Conservation (phyloP, 2,888 invertebrate genomes). For the Nomada ferruginata region DNA sequence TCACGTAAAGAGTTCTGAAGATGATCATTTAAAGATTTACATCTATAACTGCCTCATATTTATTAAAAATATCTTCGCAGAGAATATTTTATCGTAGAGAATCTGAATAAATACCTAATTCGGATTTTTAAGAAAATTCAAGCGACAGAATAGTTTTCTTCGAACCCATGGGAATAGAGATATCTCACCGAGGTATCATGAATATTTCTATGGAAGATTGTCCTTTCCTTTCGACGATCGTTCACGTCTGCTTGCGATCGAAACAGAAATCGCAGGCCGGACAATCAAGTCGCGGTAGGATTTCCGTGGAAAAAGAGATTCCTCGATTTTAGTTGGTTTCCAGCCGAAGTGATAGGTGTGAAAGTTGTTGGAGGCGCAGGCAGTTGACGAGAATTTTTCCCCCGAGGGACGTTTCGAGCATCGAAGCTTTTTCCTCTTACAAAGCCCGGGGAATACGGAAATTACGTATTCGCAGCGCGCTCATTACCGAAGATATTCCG, state of each 20-base stretch:
- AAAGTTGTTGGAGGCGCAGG: slow-evolving; percentile 39
- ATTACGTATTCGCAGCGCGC: slow-evolving; percentile 65
- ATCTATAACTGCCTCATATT: too few species aligned
- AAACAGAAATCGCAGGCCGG: slow-evolving; percentile 40
- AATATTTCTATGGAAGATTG: slow-evolving; percentile 3
- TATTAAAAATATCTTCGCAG: too few species aligned
- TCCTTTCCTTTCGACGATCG: background rate
- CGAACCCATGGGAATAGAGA: too few species aligned
- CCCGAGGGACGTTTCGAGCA: slow-evolving; percentile 40
- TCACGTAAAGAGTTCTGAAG: too few species aligned
- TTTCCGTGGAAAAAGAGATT: slow-evolving; percentile 24
- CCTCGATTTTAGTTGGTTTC: slow-evolving; percentile 39
- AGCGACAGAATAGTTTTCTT: too few species aligned
- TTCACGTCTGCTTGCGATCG: slow-evolving; percentile 17
- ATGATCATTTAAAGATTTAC: too few species aligned
- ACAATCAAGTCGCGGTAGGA: slow-evolving; percentile 39
- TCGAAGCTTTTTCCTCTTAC: slow-evolving; percentile 45
- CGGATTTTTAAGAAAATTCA: too few species aligned
- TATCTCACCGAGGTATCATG: background rate
- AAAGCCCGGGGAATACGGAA: slow-evolving; percentile 55
- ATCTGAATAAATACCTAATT: too few species aligned
- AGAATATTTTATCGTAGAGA: too few species aligned
- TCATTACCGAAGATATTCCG: slow-evolving; percentile 64
- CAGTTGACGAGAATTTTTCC: slow-evolving; percentile 59
- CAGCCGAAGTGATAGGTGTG: slow-evolving; percentile 42